Conservation (phyloP, 2,113 vertebrate species). For the Oxygymnocypris stewartii region DNA sequence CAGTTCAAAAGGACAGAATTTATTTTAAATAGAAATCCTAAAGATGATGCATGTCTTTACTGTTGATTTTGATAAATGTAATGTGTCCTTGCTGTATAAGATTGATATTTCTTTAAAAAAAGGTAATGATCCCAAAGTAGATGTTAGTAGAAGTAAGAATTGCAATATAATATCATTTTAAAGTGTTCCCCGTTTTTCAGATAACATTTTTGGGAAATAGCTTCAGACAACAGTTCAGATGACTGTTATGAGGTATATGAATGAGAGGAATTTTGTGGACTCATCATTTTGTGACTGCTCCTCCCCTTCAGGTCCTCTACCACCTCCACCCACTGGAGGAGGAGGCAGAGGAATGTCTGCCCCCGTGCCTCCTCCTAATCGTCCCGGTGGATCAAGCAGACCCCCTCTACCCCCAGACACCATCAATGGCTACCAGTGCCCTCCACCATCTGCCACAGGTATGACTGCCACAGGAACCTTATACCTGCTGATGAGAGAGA, state of each 20-base stretch:
- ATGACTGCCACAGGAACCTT: constrained; percentile 61
- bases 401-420: constrained; percentile 80
- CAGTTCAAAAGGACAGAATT: too few species aligned
- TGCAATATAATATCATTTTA: background rate
- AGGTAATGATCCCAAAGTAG: background rate
- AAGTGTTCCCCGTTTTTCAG: background rate
- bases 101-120: too few species aligned
- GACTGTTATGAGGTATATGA: background rate
- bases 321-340: constrained; percentile 77
- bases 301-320: constrained; percentile 75
- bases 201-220: too few species aligned
- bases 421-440: constrained; percentile 82
- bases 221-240: background rate
- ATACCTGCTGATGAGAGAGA: background rate
- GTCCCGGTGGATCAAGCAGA: constrained; percentile 69
- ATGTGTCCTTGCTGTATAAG: too few species aligned
- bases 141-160: background rate
- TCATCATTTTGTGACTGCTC: background rate
- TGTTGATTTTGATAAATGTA: too few species aligned
- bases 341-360: constrained; percentile 75
- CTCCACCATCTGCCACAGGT: constrained; percentile 57
- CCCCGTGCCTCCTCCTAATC: constrained; percentile 74
- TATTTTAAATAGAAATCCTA: too few species aligned
- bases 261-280: background rate
- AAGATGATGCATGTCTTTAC: too few species aligned